A percentile compares a stretch with the other conserved stretches of the same genome.
These are phyloP conservation scores for Chrysogorgia sp. DNA, from an alignment of 92 coral and sea anemone genomes.

Conservation along the genomic window DNA sequence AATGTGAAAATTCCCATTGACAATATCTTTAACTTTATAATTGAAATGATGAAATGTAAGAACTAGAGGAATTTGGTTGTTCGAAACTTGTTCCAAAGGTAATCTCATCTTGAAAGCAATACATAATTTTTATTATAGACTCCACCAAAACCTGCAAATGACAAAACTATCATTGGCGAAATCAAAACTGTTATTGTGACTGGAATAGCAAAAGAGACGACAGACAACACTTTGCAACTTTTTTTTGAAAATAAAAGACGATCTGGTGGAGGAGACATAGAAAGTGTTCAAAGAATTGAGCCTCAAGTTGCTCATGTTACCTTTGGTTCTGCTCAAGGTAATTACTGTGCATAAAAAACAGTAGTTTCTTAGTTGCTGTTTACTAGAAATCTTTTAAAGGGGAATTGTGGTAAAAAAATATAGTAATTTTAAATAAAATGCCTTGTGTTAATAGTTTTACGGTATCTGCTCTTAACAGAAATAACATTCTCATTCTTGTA, in stretches of 20 bases:
- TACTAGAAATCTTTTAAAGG: too few relatives aligned
- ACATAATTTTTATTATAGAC: background rate
- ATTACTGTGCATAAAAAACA: background rate
- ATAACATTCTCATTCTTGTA: too few relatives aligned
- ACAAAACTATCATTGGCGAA: background rate
- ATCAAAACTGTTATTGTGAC: constrained; percentile 48
- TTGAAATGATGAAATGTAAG: too few relatives aligned
- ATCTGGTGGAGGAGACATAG: constrained; percentile 82
- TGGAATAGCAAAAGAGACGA: constrained; percentile 57
- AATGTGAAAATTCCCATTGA: too few relatives aligned
- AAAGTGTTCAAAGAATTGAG: constrained; percentile 26
- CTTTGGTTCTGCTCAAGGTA: constrained; percentile 64
- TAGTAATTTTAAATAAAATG: background rate
- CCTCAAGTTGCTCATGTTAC: constrained; percentile 65
- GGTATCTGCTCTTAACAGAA: too few relatives aligned
- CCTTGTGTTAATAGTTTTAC: too few relatives aligned
- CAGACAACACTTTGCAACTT: constrained; percentile 51
- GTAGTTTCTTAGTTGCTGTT: background rate
- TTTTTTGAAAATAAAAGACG: constrained; percentile 77
- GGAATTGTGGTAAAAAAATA: too few relatives aligned
- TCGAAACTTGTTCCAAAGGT: background rate
- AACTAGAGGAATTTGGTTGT: too few relatives aligned
- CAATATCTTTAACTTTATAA: too few relatives aligned
- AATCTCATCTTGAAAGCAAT: too few relatives aligned
- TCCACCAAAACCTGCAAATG: background rate